Evolutionary conservation across 92 coral and sea anemone species (phyloP), one percentile per base, ranked within the genome.

Genomic region (Zoanthus gigantus): DNA sequence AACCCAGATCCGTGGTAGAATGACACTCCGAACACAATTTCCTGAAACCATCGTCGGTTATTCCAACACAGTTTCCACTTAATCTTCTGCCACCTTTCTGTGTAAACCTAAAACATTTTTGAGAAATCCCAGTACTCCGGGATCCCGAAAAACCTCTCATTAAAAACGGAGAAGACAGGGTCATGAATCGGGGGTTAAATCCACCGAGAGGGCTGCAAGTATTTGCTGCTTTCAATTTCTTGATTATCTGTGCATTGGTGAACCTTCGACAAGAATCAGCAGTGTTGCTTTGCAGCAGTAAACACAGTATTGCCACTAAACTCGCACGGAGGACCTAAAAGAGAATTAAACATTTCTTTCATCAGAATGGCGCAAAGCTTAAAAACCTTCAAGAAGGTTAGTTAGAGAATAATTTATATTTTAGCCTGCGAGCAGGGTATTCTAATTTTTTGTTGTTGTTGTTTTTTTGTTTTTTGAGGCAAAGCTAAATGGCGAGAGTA

Each of bases 1-100:
- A 71, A 14, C 60, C 30, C 7, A 91, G 93, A 9, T 60, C 79
- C 31, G 93, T 91, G 4, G 83, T 61, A 15, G 83, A 77, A 4
- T 86, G 90, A 72, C 96, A 93, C 29, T 88, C 91, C 14, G 91
- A 68, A 68, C 96, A 93, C 82, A 93, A 60, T 17, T 90, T 86
- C 42, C 23, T 69, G 42, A 68, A 71, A 4, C 53, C 53, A 8
- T 44, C 54, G 17, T 46, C 53, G 6, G 9, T 74, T 17, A 9
- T 74, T 14, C 29, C 69, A 61, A 74, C 53, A 42, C 78, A 74
- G 18, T 8, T 12, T 5, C 31, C 31, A 60, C 61, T 29, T 23
- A 10, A 5, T 9, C 11, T 74, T 4, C 53, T 48, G 11, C 48
- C 78, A 10, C 9, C 0, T 18, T 9, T 61, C 29, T 16, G 8